A percentile compares a stretch with the other conserved stretches of the same genome.
Evolutionary conservation across 2,797 vertebrate species (phyloP).

Genomic region (Thamnophis elegans): DNA sequence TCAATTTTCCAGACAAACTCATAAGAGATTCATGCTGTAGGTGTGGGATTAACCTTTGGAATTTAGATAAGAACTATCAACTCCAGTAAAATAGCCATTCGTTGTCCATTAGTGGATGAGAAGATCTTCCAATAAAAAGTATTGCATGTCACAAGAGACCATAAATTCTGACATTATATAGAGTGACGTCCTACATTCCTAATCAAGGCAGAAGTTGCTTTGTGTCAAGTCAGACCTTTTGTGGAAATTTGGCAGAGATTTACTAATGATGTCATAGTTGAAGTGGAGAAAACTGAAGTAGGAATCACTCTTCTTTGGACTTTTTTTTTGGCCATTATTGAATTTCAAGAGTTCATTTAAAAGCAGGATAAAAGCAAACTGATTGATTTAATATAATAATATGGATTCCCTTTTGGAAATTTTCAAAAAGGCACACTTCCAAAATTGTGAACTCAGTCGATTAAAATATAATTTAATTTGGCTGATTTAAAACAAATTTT

Average conservation of each 20-base stretch:
- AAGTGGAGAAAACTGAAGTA: slow-evolving; percentile 32
- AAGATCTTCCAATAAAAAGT: neutral
- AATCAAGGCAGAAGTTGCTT: neutral
- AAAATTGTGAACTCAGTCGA: neutral
- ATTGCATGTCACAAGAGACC: neutral
- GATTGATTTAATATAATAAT: slow-evolving; percentile 28
- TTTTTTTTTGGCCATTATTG: neutral
- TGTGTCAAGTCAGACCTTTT: neutral
- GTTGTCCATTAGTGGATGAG: neutral
- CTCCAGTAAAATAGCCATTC: neutral
- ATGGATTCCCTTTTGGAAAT: slow-evolving; percentile 4
- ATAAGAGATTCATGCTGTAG: neutral
- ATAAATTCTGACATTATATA: neutral
- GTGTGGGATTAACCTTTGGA: neutral
- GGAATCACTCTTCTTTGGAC: neutral
- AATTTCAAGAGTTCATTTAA: neutral
- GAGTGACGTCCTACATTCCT: neutral
- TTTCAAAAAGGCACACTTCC: neutral
- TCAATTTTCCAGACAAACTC: neutral
- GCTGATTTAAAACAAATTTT: neutral
- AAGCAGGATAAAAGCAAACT: neutral
- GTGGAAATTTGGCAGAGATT: neutral
- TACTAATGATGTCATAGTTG: slow-evolving; percentile 19
- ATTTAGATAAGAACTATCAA: neutral
- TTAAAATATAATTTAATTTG: neutral